These are phyloP conservation scores for Gymnocypris eckloni DNA, from an alignment of 2,797 vertebrate species.

Conservation along the genomic window DNA sequence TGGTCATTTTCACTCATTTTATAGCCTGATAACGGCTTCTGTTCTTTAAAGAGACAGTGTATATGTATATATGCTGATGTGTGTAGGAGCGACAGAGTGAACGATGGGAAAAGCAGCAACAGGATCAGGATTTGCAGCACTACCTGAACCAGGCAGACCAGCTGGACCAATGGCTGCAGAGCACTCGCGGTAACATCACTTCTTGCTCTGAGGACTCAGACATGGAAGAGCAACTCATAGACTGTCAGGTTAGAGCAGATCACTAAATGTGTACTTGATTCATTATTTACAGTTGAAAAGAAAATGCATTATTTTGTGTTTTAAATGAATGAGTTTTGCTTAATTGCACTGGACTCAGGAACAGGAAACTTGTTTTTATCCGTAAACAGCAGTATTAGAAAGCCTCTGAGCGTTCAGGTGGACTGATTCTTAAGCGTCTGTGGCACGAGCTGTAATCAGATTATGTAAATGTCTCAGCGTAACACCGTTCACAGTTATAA, in stretches of 20 bases:
- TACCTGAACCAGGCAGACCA: conserved; percentile 92
- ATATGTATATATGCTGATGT: background rate
- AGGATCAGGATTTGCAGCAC: conserved; percentile 91
- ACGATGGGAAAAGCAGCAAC: conserved; percentile 92
- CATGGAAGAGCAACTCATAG: conserved; percentile 93
- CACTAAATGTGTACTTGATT: background rate
- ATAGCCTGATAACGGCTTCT: background rate
- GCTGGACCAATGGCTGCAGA: conserved; percentile 92
- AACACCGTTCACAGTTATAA: conserved; percentile 68
- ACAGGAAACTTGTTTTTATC: conserved; percentile 48
- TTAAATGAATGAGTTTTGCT: background rate
- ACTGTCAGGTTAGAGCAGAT: conserved; percentile 88
- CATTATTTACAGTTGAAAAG: background rate
- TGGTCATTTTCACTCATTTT: background rate
- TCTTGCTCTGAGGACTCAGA: conserved; percentile 84
- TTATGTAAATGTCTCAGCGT: conserved; percentile 80
- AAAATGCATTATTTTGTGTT: background rate
- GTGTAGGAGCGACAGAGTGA: conserved; percentile 90
- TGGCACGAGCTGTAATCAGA: conserved; percentile 83
- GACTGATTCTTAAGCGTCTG: conserved; percentile 68
- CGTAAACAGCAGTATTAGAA: conserved; percentile 71
- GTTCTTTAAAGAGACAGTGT: background rate
- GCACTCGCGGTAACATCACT: conserved; percentile 82
- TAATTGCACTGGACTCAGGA: background rate
- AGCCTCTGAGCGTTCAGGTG: conserved; percentile 62